Evolutionary conservation across 2,797 vertebrate genomes (phyloP).

Genomic region (Karalla daura): DNA sequence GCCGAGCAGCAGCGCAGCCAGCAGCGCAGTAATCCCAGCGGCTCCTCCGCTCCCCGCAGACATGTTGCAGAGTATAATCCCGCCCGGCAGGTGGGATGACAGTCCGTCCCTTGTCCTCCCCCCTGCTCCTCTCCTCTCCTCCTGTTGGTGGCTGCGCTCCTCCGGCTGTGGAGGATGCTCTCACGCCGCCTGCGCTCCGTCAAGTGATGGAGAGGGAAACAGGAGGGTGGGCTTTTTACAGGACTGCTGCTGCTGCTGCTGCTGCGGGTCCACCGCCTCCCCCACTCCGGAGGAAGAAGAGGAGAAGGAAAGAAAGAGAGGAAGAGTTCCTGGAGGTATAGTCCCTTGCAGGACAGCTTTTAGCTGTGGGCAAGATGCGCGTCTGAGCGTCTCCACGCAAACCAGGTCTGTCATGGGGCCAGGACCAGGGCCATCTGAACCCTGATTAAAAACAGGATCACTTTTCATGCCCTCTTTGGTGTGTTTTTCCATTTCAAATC

Average conservation of each 20-base stretch:
- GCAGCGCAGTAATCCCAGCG: constrained; percentile 60
- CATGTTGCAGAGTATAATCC: constrained; percentile 66
- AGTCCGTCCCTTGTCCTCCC: constrained; percentile 39
- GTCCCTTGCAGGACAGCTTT: constrained; percentile 11
- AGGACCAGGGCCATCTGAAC: too few relatives aligned
- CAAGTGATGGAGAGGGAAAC: constrained; percentile 39
- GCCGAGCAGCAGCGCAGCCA: constrained; percentile 60
- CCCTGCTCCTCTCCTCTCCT: constrained; percentile 24
- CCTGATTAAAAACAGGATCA: too few relatives aligned
- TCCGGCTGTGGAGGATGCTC: constrained; percentile 49
- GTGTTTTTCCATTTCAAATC: too few relatives aligned
- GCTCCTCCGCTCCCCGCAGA: constrained; percentile 40
- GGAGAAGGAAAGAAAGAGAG: too few relatives aligned
- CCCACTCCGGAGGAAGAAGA: constrained; percentile 5
- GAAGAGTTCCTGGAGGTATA: constrained; percentile 25
- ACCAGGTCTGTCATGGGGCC: too few relatives aligned
- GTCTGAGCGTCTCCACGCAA: too few relatives aligned
- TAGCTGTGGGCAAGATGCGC: not conserved
- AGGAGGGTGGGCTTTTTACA: constrained; percentile 6
- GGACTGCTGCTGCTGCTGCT: too few relatives aligned
- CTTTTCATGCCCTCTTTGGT: too few relatives aligned
- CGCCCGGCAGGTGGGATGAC: constrained; percentile 24
- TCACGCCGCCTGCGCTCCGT: constrained; percentile 43
- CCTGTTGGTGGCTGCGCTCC: constrained; percentile 39
- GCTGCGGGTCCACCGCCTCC: constrained; percentile 36